Evolutionary conservation across 1,140 invertebrate species (phyloP).

Genomic region (Oreohelix idahoensis): DNA sequence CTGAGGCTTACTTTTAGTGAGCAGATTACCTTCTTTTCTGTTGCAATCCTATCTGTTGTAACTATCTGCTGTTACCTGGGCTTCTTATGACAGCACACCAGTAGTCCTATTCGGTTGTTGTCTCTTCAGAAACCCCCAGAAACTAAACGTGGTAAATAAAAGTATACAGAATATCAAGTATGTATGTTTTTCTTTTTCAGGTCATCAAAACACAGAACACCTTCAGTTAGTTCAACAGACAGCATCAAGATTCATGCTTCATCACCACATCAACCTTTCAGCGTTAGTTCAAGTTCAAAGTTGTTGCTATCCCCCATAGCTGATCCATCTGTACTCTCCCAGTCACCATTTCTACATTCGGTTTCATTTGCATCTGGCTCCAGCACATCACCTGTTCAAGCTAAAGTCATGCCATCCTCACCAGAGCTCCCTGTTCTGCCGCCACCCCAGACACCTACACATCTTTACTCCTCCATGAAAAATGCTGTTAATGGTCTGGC

Average conservation of each 20-base stretch:
- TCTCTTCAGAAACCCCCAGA: too few relatives aligned
- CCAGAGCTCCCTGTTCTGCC: background rate
- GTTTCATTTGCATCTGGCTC: background rate
- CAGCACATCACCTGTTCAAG: background rate
- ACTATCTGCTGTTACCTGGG: too few relatives aligned
- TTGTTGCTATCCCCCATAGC: background rate
- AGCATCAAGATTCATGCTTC: constrained; percentile 18
- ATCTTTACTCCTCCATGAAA: background rate
- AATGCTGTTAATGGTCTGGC: background rate
- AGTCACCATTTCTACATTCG: background rate
- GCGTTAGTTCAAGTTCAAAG: background rate
- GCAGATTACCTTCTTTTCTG: too few relatives aligned
- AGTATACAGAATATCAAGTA: too few relatives aligned
- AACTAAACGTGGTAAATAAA: too few relatives aligned
- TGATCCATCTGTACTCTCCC: background rate
- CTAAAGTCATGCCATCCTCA: background rate
- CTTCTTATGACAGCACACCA: too few relatives aligned
- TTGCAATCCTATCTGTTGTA: too few relatives aligned
- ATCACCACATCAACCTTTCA: background rate
- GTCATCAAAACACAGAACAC: constrained; percentile 14
- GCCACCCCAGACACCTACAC: background rate
- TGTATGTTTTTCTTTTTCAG: constrained; percentile 4
- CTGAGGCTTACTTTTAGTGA: too few relatives aligned
- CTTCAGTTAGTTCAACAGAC: constrained; percentile 37
- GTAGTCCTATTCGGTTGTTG: too few relatives aligned